These are phyloP conservation scores for Coregonus ussuriensis DNA, from an alignment of 2,797 vertebrate genomes.

Conservation along the genomic window DNA sequence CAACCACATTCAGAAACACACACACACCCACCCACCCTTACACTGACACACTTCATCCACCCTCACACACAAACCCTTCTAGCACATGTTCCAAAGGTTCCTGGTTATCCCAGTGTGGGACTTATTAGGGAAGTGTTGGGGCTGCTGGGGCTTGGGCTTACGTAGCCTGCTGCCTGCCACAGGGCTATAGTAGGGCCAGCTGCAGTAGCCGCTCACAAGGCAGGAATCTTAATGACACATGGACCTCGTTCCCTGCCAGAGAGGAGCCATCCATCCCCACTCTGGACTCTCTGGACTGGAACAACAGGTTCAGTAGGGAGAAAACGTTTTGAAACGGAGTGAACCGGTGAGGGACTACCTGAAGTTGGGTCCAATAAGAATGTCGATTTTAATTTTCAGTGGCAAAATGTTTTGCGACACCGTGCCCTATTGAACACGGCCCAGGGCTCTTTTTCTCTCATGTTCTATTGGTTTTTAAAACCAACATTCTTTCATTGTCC, in stretches of 20 bases:
- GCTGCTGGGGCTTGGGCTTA: constrained; percentile 24
- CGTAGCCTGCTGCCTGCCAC: constrained; percentile 9
- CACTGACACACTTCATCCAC: too few species aligned
- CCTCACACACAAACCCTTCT: too few species aligned
- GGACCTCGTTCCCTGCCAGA: neutral
- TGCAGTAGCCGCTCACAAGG: constrained; percentile 9
- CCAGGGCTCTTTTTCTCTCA: too few species aligned
- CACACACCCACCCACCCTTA: too few species aligned
- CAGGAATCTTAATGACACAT: constrained; percentile 22
- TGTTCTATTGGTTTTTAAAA: too few species aligned
- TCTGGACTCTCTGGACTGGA: neutral
- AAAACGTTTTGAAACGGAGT: neutral
- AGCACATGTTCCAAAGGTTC: neutral
- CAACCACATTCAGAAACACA: too few species aligned
- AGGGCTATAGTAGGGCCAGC: constrained; percentile 1
- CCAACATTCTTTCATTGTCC: too few species aligned
- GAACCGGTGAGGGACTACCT: too few species aligned
- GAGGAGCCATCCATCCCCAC: neutral
- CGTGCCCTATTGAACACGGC: too few species aligned
- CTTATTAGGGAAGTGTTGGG: constrained; percentile 23
- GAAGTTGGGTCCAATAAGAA: too few species aligned
- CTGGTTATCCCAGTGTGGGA: neutral
- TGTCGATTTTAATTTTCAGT: too few species aligned
- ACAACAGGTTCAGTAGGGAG: neutral
- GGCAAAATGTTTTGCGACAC: too few species aligned